phyloP scores from a whole-genome alignment of 2,888 invertebrate species.

The Xiphydria camelus region DNA sequence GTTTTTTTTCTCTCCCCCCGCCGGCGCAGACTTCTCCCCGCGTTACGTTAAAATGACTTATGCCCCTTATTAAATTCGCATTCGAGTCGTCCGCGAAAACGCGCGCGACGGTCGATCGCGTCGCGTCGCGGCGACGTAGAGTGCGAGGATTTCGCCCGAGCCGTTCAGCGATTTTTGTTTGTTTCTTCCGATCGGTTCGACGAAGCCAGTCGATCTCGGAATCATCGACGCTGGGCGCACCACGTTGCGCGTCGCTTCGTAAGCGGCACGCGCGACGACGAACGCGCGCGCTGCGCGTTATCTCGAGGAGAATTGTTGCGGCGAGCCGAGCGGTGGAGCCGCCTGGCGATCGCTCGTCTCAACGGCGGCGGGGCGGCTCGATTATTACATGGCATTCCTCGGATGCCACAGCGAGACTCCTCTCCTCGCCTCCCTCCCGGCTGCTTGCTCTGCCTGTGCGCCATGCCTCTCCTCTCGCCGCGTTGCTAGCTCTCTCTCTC shows the following conservation, averaged over 20 bases:
- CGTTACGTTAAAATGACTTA: constrained; percentile 51
- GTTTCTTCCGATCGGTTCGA: too few relatives aligned
- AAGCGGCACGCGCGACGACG: too few relatives aligned
- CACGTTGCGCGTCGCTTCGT: too few relatives aligned
- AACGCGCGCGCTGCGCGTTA: not conserved
- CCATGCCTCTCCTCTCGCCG: not conserved
- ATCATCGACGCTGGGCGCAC: not conserved
- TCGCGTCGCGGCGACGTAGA: constrained; percentile 20
- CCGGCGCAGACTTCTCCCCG: constrained; percentile 24
- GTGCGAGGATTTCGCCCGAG: constrained; percentile 13
- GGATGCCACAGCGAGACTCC: constrained; percentile 49
- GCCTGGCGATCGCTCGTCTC: constrained; percentile 42
- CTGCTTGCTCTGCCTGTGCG: not conserved
- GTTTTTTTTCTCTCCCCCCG: constrained; percentile 37
- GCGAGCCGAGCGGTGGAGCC: constrained; percentile 49
- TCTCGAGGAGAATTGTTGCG: constrained; percentile 20
- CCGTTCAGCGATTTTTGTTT: too few relatives aligned
- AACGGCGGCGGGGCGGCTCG: constrained; percentile 44
- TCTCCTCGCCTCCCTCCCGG: constrained; percentile 22
- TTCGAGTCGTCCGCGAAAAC: constrained; percentile 35
- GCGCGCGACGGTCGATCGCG: constrained; percentile 20
- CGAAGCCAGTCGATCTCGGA: not conserved
- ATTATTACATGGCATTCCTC: constrained; percentile 57
- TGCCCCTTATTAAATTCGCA: constrained; percentile 52
- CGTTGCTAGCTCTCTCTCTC: constrained; percentile 18